Conservation (phyloP, 2,113 vertebrate genomes). For the Calyptommatus sinebrachiatus region DNA sequence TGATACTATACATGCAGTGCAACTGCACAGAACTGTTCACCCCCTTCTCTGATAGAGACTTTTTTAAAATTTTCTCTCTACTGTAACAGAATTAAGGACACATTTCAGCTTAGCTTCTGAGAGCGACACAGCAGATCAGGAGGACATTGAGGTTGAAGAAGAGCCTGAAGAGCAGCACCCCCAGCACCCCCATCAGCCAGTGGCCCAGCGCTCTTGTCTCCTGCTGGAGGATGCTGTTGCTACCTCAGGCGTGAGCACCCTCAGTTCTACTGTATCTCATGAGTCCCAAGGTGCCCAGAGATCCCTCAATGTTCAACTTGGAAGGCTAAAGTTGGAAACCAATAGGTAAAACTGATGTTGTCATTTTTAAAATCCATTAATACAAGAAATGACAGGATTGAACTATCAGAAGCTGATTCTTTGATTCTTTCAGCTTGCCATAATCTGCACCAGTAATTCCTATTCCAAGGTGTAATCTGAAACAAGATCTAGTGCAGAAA, state of each 20-base stretch:
- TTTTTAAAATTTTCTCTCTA: neutral
- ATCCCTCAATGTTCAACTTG: constrained; percentile 87
- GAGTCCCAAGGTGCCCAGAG: constrained; percentile 86
- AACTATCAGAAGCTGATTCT: too few species aligned
- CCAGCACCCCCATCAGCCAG: constrained; percentile 71
- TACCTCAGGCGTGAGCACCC: constrained; percentile 97
- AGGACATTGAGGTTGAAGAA: constrained; percentile 81
- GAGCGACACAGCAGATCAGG: constrained; percentile 92
- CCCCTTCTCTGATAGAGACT: constrained; percentile 6
- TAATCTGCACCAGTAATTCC: too few species aligned
- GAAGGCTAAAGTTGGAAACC: constrained; percentile 93
- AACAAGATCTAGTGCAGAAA: too few species aligned
- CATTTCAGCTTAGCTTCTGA: constrained; percentile 96
- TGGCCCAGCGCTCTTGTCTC: constrained; percentile 68
- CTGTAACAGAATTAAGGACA: constrained; percentile 84
- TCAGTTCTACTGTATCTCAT: constrained; percentile 92
- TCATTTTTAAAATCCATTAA: too few species aligned
- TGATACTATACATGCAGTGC: neutral
- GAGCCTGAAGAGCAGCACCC: constrained; percentile 72
- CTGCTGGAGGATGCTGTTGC: constrained; percentile 86
- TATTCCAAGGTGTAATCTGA: too few species aligned
- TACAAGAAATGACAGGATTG: too few species aligned
- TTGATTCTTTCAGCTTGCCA: too few species aligned
- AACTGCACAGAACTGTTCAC: neutral
- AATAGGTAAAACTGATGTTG: constrained; percentile 77